phyloP scores from a whole-genome alignment of 2,888 invertebrate genomes.

The Nomada flava region DNA sequence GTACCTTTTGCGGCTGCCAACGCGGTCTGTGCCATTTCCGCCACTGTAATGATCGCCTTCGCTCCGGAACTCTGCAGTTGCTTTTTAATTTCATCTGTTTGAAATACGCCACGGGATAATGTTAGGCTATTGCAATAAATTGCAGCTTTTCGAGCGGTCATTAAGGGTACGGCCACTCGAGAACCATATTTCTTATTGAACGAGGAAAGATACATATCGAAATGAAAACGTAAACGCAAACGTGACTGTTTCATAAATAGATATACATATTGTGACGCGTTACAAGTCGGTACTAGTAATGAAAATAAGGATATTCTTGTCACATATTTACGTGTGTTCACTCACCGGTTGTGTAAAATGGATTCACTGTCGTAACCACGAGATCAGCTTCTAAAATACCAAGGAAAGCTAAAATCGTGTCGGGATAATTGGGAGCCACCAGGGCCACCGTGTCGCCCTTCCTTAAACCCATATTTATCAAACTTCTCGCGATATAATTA shows the following conservation, averaged over 20 bases:
- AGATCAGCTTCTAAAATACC: constrained; percentile 90
- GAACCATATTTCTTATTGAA: too few relatives aligned
- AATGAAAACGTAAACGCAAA: too few relatives aligned
- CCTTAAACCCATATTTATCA: constrained; percentile 87
- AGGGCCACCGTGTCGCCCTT: constrained; percentile 89
- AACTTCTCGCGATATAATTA: constrained; percentile 89
- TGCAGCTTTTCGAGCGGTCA: not conserved
- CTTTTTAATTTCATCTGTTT: constrained; percentile 88
- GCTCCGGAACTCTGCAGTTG: constrained; percentile 88
- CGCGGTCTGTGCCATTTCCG: constrained; percentile 85
- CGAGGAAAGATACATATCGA: too few relatives aligned
- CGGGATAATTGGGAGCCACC: constrained; percentile 91
- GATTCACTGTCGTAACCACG: constrained; percentile 90
- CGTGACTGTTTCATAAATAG: too few relatives aligned
- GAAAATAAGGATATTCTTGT: not conserved
- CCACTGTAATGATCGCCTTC: constrained; percentile 87
- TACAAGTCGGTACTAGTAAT: not conserved
- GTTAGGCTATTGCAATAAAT: not conserved
- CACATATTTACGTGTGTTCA: not conserved
- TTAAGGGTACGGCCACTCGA: not conserved
- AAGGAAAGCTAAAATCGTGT: constrained; percentile 88
- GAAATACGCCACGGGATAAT: not conserved
- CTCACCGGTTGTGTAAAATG: constrained; percentile 87
- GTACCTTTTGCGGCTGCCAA: constrained; percentile 82
- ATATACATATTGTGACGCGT: not conserved